Percentiles rank a stretch among this genome's conserved stretches.
Evolutionary conservation across 2,888 invertebrate genomes (phyloP).

Genomic region (Ametastegia equiseti): DNA sequence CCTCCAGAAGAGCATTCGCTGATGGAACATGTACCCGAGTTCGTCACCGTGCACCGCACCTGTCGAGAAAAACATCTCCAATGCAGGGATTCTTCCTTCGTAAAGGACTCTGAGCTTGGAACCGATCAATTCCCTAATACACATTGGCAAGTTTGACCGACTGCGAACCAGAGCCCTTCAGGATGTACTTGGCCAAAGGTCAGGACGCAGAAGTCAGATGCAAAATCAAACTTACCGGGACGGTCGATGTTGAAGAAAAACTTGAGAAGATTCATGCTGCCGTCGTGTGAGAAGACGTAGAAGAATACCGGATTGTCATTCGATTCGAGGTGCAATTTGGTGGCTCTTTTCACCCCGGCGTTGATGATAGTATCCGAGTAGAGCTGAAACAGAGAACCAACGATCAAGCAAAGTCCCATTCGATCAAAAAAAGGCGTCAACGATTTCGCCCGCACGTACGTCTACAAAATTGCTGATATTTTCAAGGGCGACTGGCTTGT

Average conservation of each 20-base stretch:
- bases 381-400: background rate
- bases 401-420: too few relatives aligned
- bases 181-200: background rate
- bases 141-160: background rate
- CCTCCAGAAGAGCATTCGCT: constrained; percentile 57
- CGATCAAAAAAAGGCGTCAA: background rate
- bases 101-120: too few relatives aligned
- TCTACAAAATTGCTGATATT: background rate
- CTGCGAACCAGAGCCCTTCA: background rate
- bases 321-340: background rate
- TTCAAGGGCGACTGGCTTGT: background rate
- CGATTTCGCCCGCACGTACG: constrained; percentile 1
- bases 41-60: constrained; percentile 31
- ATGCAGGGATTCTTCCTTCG: background rate
- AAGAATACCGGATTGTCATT: background rate
- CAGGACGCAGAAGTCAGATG: background rate
- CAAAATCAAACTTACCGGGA: background rate
- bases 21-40: constrained; percentile 16
- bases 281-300: background rate
- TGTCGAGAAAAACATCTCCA: background rate
- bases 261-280: background rate
- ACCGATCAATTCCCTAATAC: background rate
- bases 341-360: background rate
- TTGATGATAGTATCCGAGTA: background rate
- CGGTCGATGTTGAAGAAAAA: background rate